These are phyloP conservation scores for Xiphophorus birchmanni DNA, from an alignment of 2,797 vertebrate genomes.

Conservation along the genomic window DNA sequence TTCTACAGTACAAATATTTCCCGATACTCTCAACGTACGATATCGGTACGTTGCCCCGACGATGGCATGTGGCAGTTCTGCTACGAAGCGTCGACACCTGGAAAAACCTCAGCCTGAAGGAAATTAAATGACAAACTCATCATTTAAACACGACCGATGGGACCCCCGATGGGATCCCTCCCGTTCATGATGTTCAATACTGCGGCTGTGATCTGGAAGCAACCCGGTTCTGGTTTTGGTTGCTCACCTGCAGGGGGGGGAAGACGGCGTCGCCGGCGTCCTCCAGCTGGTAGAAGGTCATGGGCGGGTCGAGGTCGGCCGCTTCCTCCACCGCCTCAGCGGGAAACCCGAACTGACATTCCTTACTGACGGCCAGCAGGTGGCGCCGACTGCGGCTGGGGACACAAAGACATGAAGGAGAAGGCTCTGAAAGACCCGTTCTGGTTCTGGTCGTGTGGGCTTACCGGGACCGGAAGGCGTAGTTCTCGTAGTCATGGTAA, in stretches of 20 bases:
- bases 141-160: too few species aligned
- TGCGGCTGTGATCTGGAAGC: not conserved
- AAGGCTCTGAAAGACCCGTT: not conserved
- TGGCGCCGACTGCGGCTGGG: conserved; percentile 85
- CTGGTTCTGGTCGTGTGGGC: not conserved
- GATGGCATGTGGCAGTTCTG: too few species aligned
- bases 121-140: too few species aligned
- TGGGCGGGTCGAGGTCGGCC: conserved; percentile 80
- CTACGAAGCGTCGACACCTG: too few species aligned
- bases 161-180: too few species aligned
- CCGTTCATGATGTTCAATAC: too few species aligned
- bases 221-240: not conserved
- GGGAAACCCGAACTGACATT: conserved; percentile 85
- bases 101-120: too few species aligned
- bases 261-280: conserved; percentile 80
- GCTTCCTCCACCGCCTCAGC: conserved; percentile 79
- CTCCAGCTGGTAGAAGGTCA: conserved; percentile 88
- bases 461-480: conserved; percentile 87
- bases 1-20: too few species aligned
- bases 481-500: conserved; percentile 87
- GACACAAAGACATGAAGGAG: not conserved
- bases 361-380: conserved; percentile 84
- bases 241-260: conserved; percentile 83
- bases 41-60: too few species aligned
- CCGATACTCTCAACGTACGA: too few species aligned